Evolutionary conservation across 2,888 invertebrate species (phyloP), one percentile per base, ranked within the genome.

Genomic region (Drosophila vallismaia): DNA sequence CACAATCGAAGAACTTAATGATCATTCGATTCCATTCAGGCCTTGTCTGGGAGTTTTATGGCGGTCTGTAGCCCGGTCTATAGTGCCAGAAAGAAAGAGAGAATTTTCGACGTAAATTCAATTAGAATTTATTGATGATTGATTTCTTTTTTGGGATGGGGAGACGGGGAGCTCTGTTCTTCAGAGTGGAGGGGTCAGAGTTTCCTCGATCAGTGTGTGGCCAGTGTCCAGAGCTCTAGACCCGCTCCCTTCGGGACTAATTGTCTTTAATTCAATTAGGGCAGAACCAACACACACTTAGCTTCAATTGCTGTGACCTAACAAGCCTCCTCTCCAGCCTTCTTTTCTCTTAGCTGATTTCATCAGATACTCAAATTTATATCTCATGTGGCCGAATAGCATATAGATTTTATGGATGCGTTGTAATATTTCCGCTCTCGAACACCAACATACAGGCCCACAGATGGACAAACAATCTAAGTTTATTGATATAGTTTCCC

Each of bases 41-140:
- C 14, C 8, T 26, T 52, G 9, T 33, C 24, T 28, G 31, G 26
- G 28, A 19, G 19, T 40, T 14, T 29, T n/a, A 46, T 54, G 69
- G 56, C 51, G 57, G 66, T 64, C 60, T 46, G 45, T 58, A 57
- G 64, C 56, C 59, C 53, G 57, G 66, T 64, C 60, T 46, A 50
- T 58, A 59, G 64, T 59, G 56, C 53, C 64, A 44, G 54, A 36
- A 38, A 29, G 71, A 71, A 66, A 64, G 77, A n/a, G 60, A 70
- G 68, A 63, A 54, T 46, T 59, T 45, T 29, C 26, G 38, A 33
- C 71, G 70, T 74, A 84, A 87, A 86, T 86, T 86, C 86, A 86
- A 86, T 86, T 86, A 88, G 79, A 79, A 73, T 86, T 88, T 86
- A 86, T 86, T 86, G 83, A 74, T 83, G 81, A 85, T 86, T 88